Evolutionary conservation across 2,797 vertebrate genomes (phyloP), one percentile per base, ranked within the genome.

Genomic region (Pteropus rufus): DNA sequence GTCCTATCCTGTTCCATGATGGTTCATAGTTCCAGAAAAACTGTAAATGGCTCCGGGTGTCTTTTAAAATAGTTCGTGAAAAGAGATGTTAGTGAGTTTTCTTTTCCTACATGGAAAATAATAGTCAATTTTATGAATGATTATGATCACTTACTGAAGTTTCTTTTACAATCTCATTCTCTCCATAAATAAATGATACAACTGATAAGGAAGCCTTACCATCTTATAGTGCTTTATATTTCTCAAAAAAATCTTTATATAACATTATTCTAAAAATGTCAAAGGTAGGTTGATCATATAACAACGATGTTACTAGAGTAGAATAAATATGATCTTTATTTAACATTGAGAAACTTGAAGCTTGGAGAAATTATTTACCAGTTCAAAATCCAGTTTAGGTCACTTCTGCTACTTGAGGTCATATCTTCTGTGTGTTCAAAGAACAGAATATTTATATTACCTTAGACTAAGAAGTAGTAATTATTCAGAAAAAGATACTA

Each of bases 31-130:
- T 65, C 60, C 56, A 69, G 49, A 94, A 96, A 87, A 94, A 70
- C 54, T 92, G 62, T n/a, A 93, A 67, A 85, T 89, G 46, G n/a
- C 46, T 93, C 77, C 49, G 81, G 54, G 36, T 94, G 41, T 93
- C 60, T 96, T 89, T 89, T 93, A 91, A 81, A 92, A 81, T 91
- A 82, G 62, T 76, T 84, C 85, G 58, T 95, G 49, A 82, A 82
- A 94, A 92, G 52, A 92, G 46, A 69, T n/a, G 6, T 86, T 49
- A 85, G 44, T 84, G 60, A 64, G 24, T 90, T 95, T 89, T 21
- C 52, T 88, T 92, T 92, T 83, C 85, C 64, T 89, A 19, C 44
- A 70, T 39, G 29, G 44, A 89, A 91, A 95, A 89, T 69, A 72
- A 56, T 89, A 86, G 39, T 52, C 64, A 95, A 9, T 62, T 92